phyloP scores from a whole-genome alignment of 2,797 vertebrate genomes.

The Diglossa cyanea region DNA sequence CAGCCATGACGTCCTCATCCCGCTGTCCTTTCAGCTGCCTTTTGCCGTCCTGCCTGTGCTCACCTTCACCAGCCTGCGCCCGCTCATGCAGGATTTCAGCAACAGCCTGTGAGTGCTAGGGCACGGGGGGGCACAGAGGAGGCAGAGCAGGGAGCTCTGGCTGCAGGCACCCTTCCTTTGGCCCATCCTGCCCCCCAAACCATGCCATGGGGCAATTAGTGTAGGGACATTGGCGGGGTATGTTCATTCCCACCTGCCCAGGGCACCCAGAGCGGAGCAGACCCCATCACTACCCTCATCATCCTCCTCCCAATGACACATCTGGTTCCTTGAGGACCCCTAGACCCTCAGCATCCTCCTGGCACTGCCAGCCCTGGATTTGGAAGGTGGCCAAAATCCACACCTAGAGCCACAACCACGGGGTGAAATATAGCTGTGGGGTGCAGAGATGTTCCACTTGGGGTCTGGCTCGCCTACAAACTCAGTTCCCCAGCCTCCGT shows the following conservation, averaged over 20 bases:
- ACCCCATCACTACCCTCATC: background rate
- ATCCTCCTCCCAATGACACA: background rate
- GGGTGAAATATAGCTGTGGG: background rate
- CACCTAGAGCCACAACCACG: fast-evolving
- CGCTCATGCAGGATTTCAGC: constrained; percentile 78
- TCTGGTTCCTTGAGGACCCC: background rate
- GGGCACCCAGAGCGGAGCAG: fast-evolving
- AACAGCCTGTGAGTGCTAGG: constrained; percentile 72
- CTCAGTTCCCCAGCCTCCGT: background rate
- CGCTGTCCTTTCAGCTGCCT: constrained; percentile 69
- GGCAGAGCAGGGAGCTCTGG: background rate
- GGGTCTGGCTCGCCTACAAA: background rate
- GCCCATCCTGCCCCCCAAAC: background rate
- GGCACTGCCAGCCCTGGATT: background rate
- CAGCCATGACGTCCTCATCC: fast-evolving
- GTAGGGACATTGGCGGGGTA: too few relatives aligned
- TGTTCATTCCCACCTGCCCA: background rate
- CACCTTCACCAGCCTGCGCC: constrained; percentile 79
- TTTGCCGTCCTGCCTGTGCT: constrained; percentile 77
- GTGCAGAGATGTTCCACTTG: background rate
- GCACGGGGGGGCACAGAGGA: background rate
- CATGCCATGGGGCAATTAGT: background rate
- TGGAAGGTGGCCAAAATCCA: background rate
- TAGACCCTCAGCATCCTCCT: background rate
- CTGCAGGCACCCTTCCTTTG: background rate